Conservation (phyloP, 2,888 invertebrate genomes). For the Clivina fossor region DNA sequence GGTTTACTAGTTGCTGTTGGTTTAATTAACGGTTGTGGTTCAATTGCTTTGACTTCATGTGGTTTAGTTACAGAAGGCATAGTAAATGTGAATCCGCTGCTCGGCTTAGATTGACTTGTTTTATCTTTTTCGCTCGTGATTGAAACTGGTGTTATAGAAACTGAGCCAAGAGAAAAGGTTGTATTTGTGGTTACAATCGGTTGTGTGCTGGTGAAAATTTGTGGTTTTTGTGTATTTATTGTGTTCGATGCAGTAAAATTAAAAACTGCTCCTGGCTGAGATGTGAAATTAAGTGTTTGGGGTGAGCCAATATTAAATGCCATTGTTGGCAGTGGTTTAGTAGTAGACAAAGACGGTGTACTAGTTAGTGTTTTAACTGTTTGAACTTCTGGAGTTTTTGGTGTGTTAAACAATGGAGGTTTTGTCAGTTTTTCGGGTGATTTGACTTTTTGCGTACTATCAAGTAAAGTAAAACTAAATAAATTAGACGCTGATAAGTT, state of each 20-base stretch:
- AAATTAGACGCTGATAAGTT: constrained; percentile 25
- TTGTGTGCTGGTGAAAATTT: constrained; percentile 9
- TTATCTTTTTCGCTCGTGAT: not conserved
- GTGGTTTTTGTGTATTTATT: constrained; percentile 16
- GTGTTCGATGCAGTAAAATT: constrained; percentile 20
- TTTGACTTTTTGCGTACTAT: constrained; percentile 9
- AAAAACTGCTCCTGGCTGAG: constrained; percentile 14
- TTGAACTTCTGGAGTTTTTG: not conserved
- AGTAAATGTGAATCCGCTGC: not conserved
- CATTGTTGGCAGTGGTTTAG: constrained; percentile 7
- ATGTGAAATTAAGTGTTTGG: constrained; percentile 27
- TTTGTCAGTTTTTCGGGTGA: constrained; percentile 1
- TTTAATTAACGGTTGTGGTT: constrained; percentile 7
- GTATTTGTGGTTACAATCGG: not conserved
- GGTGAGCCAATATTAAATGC: not conserved
- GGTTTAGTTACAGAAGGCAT: not conserved
- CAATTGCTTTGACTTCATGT: constrained; percentile 4
- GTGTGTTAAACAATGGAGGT: not conserved
- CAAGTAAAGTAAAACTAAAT: constrained; percentile 24
- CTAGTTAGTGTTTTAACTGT: too few relatives aligned
- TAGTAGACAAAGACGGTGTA: too few relatives aligned
- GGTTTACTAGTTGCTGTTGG: not conserved
- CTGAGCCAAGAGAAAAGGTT: constrained; percentile 4
- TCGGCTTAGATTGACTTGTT: not conserved
- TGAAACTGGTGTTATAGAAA: constrained; percentile 13